A percentile compares a stretch with the other conserved stretches of the same genome.
These are phyloP conservation scores for Amazona guildingii DNA, from an alignment of 2,113 vertebrate genomes.

Conservation along the genomic window DNA sequence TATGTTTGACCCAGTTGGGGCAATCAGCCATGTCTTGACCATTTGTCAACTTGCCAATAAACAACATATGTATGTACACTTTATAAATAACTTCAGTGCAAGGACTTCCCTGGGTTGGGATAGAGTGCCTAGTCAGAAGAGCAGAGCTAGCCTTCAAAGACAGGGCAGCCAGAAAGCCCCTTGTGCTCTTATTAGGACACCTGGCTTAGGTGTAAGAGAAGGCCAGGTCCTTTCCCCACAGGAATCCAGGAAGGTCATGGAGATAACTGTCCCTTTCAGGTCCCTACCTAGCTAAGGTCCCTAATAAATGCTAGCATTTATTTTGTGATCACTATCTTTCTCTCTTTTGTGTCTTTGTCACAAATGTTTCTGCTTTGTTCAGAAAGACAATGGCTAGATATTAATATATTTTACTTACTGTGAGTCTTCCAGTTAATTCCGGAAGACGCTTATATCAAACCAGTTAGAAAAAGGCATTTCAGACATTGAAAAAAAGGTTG, in stretches of 20 bases:
- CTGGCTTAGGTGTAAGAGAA: background rate
- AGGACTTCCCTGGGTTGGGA: background rate
- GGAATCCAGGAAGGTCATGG: background rate
- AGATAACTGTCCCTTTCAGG: background rate
- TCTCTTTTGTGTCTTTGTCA: background rate
- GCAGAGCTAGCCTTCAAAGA: background rate
- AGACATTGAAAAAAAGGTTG: background rate
- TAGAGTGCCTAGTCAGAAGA: background rate
- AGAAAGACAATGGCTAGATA: background rate
- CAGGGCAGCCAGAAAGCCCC: background rate
- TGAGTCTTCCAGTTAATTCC: background rate
- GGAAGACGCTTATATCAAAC: background rate
- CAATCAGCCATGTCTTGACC: background rate
- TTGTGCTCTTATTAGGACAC: no score
- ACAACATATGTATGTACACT: background rate
- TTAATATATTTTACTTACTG: background rate
- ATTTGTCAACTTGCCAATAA: background rate
- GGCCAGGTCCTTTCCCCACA: no score
- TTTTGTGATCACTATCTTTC: background rate
- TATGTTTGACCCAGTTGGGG: background rate
- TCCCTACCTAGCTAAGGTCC: background rate
- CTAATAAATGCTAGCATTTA: background rate
- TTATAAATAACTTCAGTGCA: background rate
- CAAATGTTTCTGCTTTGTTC: background rate
- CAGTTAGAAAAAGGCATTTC: background rate